phyloP scores from a whole-genome alignment of 30 jellyfish, hydroid and myxozoan genomes.

The Nemopilema nomurai region DNA sequence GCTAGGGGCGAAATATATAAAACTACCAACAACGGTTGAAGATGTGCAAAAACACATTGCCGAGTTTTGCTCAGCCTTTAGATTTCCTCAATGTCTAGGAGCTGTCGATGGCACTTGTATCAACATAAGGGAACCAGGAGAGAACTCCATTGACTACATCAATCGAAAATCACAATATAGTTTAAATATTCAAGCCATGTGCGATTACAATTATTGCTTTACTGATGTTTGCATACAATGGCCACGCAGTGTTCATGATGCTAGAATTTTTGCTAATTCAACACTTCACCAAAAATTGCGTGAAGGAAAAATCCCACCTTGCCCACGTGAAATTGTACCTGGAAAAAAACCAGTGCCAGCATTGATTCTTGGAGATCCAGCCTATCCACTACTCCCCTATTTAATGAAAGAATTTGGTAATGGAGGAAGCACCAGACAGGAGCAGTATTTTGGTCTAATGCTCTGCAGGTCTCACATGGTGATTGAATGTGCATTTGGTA shows the following conservation, averaged over 20 bases:
- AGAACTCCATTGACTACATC: slow-evolving; percentile 10
- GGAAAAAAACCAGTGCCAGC: slow-evolving; percentile 42
- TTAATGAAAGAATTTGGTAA: slow-evolving; percentile 34
- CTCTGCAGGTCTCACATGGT: slow-evolving; percentile 31
- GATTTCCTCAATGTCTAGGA: slow-evolving; percentile 7
- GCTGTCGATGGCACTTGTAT: too few species aligned
- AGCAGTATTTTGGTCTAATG: slow-evolving; percentile 38
- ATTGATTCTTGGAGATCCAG: slow-evolving; percentile 33
- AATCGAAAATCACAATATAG: slow-evolving; percentile 16
- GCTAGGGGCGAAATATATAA: slow-evolving; percentile 19
- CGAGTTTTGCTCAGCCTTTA: slow-evolving; percentile 24
- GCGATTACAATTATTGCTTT: slow-evolving; percentile 11
- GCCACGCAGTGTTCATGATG: slow-evolving; percentile 54
- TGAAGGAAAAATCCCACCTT: slow-evolving; percentile 35
- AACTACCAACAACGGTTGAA: slow-evolving; percentile 10
- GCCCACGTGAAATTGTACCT: slow-evolving; percentile 35
- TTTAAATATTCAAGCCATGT: slow-evolving; percentile 13
- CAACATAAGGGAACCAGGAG: slow-evolving; percentile 15
- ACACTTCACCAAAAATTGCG: neutral
- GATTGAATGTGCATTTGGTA: slow-evolving; percentile 46
- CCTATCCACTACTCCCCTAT: too few species aligned
- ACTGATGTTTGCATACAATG: slow-evolving; percentile 17
- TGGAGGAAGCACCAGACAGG: slow-evolving; percentile 46
- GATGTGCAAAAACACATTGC: slow-evolving; percentile 17
- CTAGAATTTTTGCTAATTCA: slow-evolving; percentile 16